phyloP scores from a whole-genome alignment of 2,113 vertebrate genomes.

The Rhinolophus ferrumequinum region DNA sequence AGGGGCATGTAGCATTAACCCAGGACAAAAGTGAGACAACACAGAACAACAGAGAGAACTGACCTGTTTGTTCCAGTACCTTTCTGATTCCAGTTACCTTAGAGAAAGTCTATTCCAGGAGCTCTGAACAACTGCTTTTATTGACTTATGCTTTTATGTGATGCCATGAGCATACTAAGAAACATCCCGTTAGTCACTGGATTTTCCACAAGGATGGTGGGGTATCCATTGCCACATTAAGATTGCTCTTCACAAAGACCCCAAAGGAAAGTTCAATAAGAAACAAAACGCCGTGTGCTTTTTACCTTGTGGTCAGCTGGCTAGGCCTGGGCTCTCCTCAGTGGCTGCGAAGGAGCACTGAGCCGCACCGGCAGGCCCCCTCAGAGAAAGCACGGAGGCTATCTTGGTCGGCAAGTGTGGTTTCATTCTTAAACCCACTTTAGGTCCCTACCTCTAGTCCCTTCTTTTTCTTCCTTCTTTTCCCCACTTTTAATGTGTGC shows the following conservation, averaged over 20 bases:
- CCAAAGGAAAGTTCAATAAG: background rate
- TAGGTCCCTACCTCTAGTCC: background rate
- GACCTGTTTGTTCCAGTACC: background rate
- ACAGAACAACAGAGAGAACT: background rate
- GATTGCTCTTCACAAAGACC: constrained; percentile 42
- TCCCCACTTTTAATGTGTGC: background rate
- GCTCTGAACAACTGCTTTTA: background rate
- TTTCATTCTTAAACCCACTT: background rate
- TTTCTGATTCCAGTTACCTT: background rate
- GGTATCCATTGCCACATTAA: background rate
- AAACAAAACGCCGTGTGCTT: background rate
- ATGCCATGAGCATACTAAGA: background rate
- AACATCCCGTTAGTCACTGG: background rate
- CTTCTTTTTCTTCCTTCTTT: background rate
- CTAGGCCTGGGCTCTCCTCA: background rate
- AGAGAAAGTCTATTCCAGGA: background rate
- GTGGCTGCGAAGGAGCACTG: background rate
- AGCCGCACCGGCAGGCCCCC: background rate
- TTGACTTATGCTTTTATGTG: background rate
- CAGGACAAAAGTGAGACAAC: background rate
- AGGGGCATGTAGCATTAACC: background rate
- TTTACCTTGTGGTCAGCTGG: background rate
- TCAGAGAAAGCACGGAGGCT: background rate
- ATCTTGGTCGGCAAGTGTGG: background rate
- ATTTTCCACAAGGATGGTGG: background rate